Conservation (phyloP, 1,140 invertebrate species). For the Pseudachorutes palmiensis region DNA sequence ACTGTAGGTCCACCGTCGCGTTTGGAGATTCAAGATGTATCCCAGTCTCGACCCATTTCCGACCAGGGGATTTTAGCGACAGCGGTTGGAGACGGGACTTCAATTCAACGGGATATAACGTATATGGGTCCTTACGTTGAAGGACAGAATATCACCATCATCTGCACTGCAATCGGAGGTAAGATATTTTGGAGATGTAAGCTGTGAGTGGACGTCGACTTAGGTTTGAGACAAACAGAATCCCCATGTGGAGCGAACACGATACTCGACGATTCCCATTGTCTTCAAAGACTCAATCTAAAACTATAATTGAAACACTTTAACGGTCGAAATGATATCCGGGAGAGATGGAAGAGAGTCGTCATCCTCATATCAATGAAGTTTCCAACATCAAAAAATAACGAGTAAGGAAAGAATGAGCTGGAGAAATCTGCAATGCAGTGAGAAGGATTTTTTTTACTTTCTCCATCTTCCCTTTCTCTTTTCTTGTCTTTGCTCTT, state of each 20-base stretch:
- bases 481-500: conserved; percentile 19
- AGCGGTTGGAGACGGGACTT: conserved; percentile 15
- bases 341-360: too few species aligned
- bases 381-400: neutral
- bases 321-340: neutral
- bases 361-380: neutral
- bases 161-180: conserved; percentile 34
- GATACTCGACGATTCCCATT: too few species aligned
- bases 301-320: neutral
- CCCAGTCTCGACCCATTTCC: conserved; percentile 31
- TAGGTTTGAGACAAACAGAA: too few species aligned
- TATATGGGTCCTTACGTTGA: conserved; percentile 36
- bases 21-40: conserved; percentile 37
- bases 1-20: conserved; percentile 38
- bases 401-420: too few species aligned
- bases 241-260: too few species aligned
- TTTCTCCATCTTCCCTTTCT: too few species aligned
- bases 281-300: too few species aligned
- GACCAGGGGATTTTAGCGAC: conserved; percentile 32
- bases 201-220: too few species aligned
- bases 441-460: too few species aligned
- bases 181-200: conserved; percentile 8
- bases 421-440: conserved; percentile 36
- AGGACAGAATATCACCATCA: conserved; percentile 35
- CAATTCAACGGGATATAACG: conserved; percentile 26